phyloP scores from a whole-genome alignment of 1,140 invertebrate species.

The Drosophila punjabiensis region DNA sequence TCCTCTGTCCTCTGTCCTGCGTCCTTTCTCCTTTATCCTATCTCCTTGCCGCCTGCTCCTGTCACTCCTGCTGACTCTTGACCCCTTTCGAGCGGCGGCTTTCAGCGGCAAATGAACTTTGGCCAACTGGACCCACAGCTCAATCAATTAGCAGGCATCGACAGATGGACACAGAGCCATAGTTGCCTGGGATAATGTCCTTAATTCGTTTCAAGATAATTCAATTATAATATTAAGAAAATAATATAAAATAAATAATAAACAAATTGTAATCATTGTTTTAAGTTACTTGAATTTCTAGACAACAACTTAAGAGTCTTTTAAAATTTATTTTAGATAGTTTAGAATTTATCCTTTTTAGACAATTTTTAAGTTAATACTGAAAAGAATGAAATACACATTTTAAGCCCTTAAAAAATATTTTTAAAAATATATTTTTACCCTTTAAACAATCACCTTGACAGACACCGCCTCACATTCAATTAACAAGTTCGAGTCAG shows the following conservation, averaged over 20 bases:
- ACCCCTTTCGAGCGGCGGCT: constrained; percentile 20
- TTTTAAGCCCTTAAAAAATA: background rate
- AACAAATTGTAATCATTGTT: background rate
- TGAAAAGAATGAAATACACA: background rate
- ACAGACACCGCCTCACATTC: background rate
- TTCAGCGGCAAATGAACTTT: constrained; percentile 37
- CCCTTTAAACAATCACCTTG: background rate
- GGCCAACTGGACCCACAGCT: constrained; percentile 20
- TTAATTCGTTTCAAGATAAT: background rate
- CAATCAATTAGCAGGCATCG: constrained; percentile 27
- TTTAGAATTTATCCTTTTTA: background rate
- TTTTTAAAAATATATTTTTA: background rate
- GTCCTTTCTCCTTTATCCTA: background rate
- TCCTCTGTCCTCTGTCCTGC: constrained; percentile 1
- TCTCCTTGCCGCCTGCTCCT: background rate
- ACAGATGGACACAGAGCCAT: background rate
- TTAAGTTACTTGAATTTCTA: no score
- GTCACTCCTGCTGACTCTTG: constrained; percentile 13
- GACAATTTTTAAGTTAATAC: background rate
- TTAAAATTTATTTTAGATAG: background rate
- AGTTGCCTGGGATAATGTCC: background rate
- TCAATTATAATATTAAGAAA: background rate
- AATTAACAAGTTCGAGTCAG: constrained; percentile 2
- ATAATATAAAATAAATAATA: background rate
- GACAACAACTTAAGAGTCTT: no score